These are phyloP conservation scores for Aporrectodea caliginosa DNA, from an alignment of 1,140 invertebrate genomes.

Conservation along the genomic window DNA sequence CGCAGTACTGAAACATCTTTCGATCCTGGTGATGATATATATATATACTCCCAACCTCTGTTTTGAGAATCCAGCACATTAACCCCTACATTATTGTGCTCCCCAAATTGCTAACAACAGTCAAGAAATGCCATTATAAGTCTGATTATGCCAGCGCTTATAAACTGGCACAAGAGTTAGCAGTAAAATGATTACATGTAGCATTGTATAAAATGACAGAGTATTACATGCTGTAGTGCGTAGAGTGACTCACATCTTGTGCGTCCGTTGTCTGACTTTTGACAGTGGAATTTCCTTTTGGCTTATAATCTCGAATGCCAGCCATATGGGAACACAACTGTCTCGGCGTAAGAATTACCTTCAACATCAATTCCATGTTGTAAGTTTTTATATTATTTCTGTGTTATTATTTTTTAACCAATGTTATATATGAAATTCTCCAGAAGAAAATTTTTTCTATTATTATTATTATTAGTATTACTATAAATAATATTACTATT, in stretches of 20 bases:
- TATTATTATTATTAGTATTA: neutral
- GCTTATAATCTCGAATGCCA: slow-evolving; percentile 50
- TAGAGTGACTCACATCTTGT: neutral
- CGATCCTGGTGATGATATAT: no score
- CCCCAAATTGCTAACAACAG: no score
- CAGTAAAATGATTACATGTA: neutral
- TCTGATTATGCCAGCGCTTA: neutral
- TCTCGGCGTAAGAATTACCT: slow-evolving; percentile 57
- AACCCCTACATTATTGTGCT: no score
- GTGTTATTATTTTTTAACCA: neutral
- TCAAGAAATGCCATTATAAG: neutral
- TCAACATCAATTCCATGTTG: slow-evolving; percentile 21
- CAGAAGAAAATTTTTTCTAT: neutral
- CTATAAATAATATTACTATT: neutral
- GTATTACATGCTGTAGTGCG: neutral
- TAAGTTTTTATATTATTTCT: neutral
- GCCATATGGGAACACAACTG: slow-evolving; percentile 55
- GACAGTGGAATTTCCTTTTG: slow-evolving; percentile 21
- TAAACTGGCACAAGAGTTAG: neutral
- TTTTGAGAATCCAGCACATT: no score
- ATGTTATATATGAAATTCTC: neutral
- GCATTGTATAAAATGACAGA: no score
- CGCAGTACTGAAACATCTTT: no score
- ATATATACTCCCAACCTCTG: no score
- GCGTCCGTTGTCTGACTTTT: neutral